Evolutionary conservation across 2,888 invertebrate species (phyloP).

Genomic region (Drosophila atroscutellata): DNA sequence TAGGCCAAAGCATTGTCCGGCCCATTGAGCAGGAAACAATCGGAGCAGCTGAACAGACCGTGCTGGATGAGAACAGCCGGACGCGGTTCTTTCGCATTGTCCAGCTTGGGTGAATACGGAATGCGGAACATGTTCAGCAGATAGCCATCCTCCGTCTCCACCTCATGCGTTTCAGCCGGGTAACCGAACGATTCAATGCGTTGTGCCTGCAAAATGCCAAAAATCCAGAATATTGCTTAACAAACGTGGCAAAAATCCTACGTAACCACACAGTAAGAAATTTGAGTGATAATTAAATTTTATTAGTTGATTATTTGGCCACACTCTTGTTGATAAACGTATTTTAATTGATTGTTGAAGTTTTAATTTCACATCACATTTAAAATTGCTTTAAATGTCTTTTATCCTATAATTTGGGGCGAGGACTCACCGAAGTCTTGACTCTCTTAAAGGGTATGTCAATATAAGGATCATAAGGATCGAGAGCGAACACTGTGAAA

Average conservation of each 20-base stretch:
- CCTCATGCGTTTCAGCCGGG: constrained; percentile 89
- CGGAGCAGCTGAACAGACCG: constrained; percentile 89
- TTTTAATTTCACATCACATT: neutral
- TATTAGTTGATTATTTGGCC: too few species aligned
- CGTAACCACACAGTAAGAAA: neutral
- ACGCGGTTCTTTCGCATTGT: constrained; percentile 81
- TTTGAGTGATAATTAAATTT: neutral
- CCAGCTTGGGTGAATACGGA: constrained; percentile 86
- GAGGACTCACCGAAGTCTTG: constrained; percentile 61
- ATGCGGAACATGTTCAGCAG: constrained; percentile 93
- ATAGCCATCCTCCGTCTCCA: constrained; percentile 93
- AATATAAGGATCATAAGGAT: constrained; percentile 55
- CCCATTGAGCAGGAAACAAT: constrained; percentile 90
- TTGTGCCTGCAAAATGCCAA: constrained; percentile 60
- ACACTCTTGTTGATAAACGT: neutral
- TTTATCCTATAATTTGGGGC: neutral
- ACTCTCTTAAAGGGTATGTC: constrained; percentile 73
- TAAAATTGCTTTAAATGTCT: too few species aligned
- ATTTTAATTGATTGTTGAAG: neutral
- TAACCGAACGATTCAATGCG: constrained; percentile 85
- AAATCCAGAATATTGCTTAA: neutral
- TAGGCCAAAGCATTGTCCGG: constrained; percentile 87
- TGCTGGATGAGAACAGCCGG: constrained; percentile 91
- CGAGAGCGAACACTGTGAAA: constrained; percentile 24
- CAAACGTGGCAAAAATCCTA: neutral